These are phyloP conservation scores for Onchidella celtica DNA, from an alignment of 2,888 invertebrate genomes.

Conservation along the genomic window DNA sequence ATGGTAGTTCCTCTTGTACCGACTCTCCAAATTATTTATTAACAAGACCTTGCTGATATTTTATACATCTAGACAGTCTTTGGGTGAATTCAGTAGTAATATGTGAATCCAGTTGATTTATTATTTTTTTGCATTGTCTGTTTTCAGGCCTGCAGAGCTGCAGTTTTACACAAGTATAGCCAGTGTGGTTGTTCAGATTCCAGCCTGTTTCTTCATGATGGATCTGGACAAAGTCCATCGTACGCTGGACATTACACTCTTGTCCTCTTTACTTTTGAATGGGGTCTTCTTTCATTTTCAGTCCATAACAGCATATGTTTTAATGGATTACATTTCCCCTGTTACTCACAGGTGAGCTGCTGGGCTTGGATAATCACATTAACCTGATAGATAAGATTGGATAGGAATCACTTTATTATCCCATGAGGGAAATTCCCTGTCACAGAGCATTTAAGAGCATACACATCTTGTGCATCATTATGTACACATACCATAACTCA, in stretches of 20 bases:
- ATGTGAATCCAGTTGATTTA: neutral
- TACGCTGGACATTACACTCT: slow-evolving; percentile 81
- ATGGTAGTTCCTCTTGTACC: no score
- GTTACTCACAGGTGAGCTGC: slow-evolving; percentile 84
- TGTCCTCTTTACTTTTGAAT: slow-evolving; percentile 85
- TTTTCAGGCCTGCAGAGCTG: slow-evolving; percentile 86
- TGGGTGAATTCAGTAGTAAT: neutral
- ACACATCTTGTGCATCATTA: no score
- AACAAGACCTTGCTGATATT: no score
- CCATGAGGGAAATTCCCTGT: no score
- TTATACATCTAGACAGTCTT: neutral
- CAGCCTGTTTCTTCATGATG: slow-evolving; percentile 85
- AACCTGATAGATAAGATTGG: no score
- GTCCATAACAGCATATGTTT: slow-evolving; percentile 89
- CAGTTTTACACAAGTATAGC: slow-evolving; percentile 90
- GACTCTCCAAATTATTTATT: no score
- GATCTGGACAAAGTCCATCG: slow-evolving; percentile 82
- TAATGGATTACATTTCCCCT: slow-evolving; percentile 90
- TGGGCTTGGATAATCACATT: neutral
- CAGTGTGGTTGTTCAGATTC: slow-evolving; percentile 87
- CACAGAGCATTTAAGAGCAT: no score
- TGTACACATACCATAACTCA: no score
- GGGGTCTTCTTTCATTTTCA: slow-evolving; percentile 90
- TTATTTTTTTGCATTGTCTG: neutral
- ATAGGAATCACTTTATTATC: no score